phyloP scores from a whole-genome alignment of 2,113 vertebrate species.

The Agapornis roseicollis region DNA sequence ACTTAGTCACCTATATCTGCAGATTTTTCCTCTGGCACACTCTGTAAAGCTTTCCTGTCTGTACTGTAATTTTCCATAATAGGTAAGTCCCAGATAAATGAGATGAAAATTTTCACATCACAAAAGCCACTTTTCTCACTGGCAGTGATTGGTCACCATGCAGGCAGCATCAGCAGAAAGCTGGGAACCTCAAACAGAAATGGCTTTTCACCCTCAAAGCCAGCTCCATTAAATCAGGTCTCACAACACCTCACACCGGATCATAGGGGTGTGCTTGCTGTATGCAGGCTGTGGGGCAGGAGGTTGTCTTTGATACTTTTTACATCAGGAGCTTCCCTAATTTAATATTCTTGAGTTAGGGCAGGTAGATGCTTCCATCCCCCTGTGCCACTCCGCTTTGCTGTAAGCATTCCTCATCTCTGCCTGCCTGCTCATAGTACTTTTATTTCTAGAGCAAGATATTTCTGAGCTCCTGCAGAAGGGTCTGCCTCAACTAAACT shows the following conservation, averaged over 20 bases:
- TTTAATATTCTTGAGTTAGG: neutral
- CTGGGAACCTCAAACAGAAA: neutral
- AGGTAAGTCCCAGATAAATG: neutral
- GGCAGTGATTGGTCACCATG: neutral
- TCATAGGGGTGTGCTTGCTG: neutral
- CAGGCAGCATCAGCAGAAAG: neutral
- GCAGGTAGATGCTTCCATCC: neutral
- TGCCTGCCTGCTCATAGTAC: neutral
- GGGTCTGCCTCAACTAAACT: slow-evolving; percentile 81
- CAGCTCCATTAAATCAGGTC: neutral
- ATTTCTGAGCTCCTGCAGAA: slow-evolving; percentile 77
- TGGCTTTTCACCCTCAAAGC: neutral
- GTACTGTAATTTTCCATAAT: neutral
- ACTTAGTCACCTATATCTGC: neutral
- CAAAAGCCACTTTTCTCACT: neutral
- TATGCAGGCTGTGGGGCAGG: neutral
- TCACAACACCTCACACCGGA: neutral
- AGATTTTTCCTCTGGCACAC: neutral
- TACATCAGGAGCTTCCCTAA: neutral
- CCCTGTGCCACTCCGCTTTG: neutral
- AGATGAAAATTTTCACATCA: neutral
- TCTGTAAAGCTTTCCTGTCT: neutral
- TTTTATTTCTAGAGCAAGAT: slow-evolving; percentile 71
- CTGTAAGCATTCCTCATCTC: neutral
- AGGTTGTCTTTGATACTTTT: neutral